Evolutionary conservation across 2,113 vertebrate species (phyloP), one percentile per base, ranked within the genome.

Genomic region (Misgurnus anguillicaudatus): DNA sequence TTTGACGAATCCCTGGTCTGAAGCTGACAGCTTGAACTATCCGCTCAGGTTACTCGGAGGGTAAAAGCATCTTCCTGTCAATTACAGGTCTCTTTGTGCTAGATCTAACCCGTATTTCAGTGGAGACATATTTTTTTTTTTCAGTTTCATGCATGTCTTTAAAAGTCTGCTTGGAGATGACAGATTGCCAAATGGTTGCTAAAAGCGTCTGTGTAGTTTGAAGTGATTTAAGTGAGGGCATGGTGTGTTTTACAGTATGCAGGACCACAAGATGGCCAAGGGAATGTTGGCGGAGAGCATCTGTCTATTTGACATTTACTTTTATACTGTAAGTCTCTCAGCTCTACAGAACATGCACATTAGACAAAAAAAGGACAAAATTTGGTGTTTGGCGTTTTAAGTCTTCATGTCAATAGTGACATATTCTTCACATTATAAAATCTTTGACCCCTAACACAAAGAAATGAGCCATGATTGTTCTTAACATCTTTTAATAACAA

Each of bases 21-120:
- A 75, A 80, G 53, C n/a, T 83, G 84, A 82, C 79, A 82, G 82
- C 83, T 75, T 79, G 77, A 85, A 80, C 60, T 24, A 13, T 80
- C 80, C 83, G 74, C 41, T 77, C 45, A 47, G 75, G 73, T 79
- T 71, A 85, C n/a, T 68, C 65, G 17, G 57, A 66, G 51, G 74
- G 48, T 80, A 82, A 78, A 84, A 71, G 64, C 6, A 65, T 80
- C 65, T 45, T 51, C 48, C 76, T 64, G 72, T 78, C 63, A 83
- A 45, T 21, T 66, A 41, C 5, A 17, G 6, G 10, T 19, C 14
- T 68, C 53, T 14, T 13, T 53, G 60, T 80, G 62, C 78, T 78
- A 39, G 11, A 69, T 78, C 47, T 81, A 48, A 64, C 4, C 10
- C 67, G 68, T 14, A 58, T 81, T 77, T 82, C 58, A 80, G 55